A percentile compares a stretch with the other conserved stretches of the same genome.
Evolutionary conservation across 2,797 vertebrate genomes (phyloP).

Genomic region (Decapterus maruadsi): DNA sequence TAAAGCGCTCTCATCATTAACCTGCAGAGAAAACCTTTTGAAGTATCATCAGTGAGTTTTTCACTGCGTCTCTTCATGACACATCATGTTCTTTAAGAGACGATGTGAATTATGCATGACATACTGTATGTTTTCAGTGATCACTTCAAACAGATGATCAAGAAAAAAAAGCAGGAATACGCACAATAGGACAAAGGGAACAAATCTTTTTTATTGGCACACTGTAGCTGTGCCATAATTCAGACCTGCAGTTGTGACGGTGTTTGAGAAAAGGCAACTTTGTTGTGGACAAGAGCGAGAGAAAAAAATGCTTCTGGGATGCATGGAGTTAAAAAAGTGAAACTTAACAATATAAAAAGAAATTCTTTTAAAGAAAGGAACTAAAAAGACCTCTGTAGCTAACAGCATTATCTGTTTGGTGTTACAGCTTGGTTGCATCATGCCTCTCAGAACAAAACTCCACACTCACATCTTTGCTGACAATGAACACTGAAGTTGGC

Average conservation of each 20-base stretch:
- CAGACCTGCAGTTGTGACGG: conserved; percentile 42
- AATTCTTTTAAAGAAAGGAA: conserved; percentile 85
- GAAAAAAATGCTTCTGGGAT: conserved; percentile 68
- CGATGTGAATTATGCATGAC: conserved; percentile 49
- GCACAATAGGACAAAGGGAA: conserved; percentile 25
- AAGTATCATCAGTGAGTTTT: conserved; percentile 49
- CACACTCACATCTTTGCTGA: conserved; percentile 88
- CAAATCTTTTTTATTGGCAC: conserved; percentile 34
- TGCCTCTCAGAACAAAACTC: conserved; percentile 86
- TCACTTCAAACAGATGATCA: conserved; percentile 49
- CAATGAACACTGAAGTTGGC: conserved; percentile 89
- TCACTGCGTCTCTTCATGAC: conserved; percentile 42
- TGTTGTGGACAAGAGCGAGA: conserved; percentile 57
- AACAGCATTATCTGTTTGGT: conserved; percentile 88
- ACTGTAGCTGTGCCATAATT: conserved; percentile 29
- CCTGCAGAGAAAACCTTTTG: conserved; percentile 55
- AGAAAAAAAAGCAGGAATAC: conserved; percentile 35
- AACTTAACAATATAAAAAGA: conserved; percentile 87
- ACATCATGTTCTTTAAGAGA: conserved; percentile 44
- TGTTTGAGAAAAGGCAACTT: conserved; percentile 63
- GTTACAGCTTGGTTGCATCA: conserved; percentile 90
- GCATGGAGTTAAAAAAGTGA: conserved; percentile 81
- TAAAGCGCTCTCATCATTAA: conserved; percentile 42
- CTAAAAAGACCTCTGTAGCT: conserved; percentile 87
- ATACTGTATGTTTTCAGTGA: conserved; percentile 40